A percentile compares a stretch with the other conserved stretches of the same genome.
phyloP scores from a whole-genome alignment of 2,113 vertebrate genomes.

The Percopsis transmontana region DNA sequence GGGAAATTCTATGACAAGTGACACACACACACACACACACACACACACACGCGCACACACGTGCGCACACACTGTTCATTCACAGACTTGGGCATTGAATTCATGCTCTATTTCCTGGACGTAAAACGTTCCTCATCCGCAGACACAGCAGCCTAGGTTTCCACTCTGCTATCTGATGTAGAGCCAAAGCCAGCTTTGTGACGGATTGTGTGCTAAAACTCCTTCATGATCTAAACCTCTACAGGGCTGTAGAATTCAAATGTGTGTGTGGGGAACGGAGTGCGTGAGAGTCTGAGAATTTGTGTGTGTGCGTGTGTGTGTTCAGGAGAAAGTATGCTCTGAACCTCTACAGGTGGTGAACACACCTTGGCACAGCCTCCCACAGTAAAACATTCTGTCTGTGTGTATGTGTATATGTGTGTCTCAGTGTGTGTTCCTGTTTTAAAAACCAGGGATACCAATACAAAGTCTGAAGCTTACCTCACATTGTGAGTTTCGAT shows the following conservation, averaged over 20 bases:
- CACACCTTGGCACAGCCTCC: slow-evolving; percentile 49
- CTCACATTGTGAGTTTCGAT: slow-evolving; percentile 75
- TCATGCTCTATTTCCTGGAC: slow-evolving; percentile 53
- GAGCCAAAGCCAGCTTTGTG: slow-evolving; percentile 63
- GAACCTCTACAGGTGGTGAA: slow-evolving; percentile 59
- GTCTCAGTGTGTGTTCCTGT: slow-evolving; percentile 34
- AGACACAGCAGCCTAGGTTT: slow-evolving; percentile 55
- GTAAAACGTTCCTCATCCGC: slow-evolving; percentile 42
- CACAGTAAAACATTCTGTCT: slow-evolving; percentile 34
- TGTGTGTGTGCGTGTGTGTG: slow-evolving; percentile 21
- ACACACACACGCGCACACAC: slow-evolving; percentile 12
- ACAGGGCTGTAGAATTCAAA: slow-evolving; percentile 47
- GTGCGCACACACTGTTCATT: slow-evolving; percentile 33
- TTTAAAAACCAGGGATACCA: slow-evolving; percentile 16
- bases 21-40: slow-evolving; percentile 2
- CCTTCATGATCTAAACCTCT: slow-evolving; percentile 61
- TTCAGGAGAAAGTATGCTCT: slow-evolving; percentile 31
- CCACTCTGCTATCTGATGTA: slow-evolving; percentile 59
- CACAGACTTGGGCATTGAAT: slow-evolving; percentile 50
- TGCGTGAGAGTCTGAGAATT: slow-evolving; percentile 24
- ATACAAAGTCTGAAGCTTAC: slow-evolving; percentile 52
- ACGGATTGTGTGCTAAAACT: slow-evolving; percentile 63
- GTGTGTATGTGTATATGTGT: slow-evolving; percentile 29
- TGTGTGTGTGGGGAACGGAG: slow-evolving; percentile 38
- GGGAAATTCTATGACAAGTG: slow-evolving; percentile 44